Base-by-base conservation (phyloP, 2,113 vertebrate species). In the Zosterops hypoxanthus region DNA sequence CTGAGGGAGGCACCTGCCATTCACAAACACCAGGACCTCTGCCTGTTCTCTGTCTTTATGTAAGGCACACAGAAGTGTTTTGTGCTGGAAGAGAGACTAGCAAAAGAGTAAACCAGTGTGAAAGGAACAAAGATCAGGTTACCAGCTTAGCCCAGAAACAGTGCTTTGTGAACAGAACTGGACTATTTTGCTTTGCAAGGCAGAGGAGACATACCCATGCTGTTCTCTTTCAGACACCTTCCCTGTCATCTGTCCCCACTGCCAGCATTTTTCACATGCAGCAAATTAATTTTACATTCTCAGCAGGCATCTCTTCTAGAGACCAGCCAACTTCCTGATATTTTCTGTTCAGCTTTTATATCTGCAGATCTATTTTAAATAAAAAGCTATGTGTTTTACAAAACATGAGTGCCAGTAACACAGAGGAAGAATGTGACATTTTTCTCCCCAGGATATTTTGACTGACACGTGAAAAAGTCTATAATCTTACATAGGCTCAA, bases 401-500 rank as follows among this genome's bases (percentile, higher is more conserved):
- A 95, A 96, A 95, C 91, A 94, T 21, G 63, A 97, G 83, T 92
- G 84, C 93, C 95, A 93, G 82, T 71, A 95, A 92, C 88, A 95
- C 73, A 90, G 88, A 95, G 78, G 88, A 90, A 90, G 81, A 96
- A 97, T 92, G 94, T 95, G 94, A 95, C 95, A 97, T 94, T 97
- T 97, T 94, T 97, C 95, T 96, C 96, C 94, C 91, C 90, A 60
- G 86, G 94, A 95, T 96, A 95, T 97, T 95, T 96, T 95, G 94
- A 96, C 95, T 97, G 97, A 97, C 96, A 95, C 90, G 75, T 87
- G 73, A 90, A 82, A 91, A 96, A 96, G 94, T 96, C 91, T 96
- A 96, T 96, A 93, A 95, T 97, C 95, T 94, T 83, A 88, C 97
- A 90, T 25, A 92, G 93, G 92, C 93, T 96, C 88, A 96, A 95